Percentiles rank a stretch among this genome's conserved stretches.
Evolutionary conservation across 2,797 vertebrate species (phyloP).

Genomic region (Myoxocephalus aenaeus): DNA sequence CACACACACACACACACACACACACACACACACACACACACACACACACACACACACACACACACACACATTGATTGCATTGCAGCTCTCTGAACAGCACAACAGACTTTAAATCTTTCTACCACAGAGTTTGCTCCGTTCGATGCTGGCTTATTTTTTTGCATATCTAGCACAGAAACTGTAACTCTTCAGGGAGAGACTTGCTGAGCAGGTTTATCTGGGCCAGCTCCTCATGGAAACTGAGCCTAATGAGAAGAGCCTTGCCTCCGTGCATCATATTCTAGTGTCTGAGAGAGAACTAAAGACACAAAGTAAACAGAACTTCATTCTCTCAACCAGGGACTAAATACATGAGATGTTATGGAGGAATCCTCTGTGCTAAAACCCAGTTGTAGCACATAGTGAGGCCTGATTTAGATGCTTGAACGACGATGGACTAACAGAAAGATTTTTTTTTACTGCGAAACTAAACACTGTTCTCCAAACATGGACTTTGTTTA

Average conservation of each 20-base stretch:
- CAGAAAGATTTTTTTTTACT: neutral
- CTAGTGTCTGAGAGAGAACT: slow-evolving; percentile 33
- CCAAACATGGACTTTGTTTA: slow-evolving; percentile 12
- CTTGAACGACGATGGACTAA: neutral
- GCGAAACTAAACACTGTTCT: slow-evolving; percentile 1
- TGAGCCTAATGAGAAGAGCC: slow-evolving; percentile 71
- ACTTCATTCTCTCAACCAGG: slow-evolving; percentile 21
- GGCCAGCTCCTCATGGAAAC: slow-evolving; percentile 76
- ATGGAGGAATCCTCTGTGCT: slow-evolving; percentile 13
- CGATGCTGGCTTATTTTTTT: slow-evolving; percentile 64
- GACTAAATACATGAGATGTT: slow-evolving; percentile 37
- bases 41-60: neutral
- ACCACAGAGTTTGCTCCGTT: slow-evolving; percentile 52
- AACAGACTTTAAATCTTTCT: slow-evolving; percentile 55
- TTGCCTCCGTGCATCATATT: slow-evolving; percentile 55
- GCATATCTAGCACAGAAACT: slow-evolving; percentile 74
- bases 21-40: slow-evolving; percentile 16
- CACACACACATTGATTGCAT: slow-evolving; percentile 48
- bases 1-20: neutral
- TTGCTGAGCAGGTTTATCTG: slow-evolving; percentile 77
- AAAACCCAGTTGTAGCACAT: slow-evolving; percentile 6
- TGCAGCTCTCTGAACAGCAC: slow-evolving; percentile 52
- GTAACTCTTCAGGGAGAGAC: slow-evolving; percentile 69
- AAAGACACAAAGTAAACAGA: slow-evolving; percentile 62
- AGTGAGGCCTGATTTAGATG: slow-evolving; percentile 24